Percentiles rank a stretch among this genome's conserved stretches.
phyloP scores from a whole-genome alignment of 2,797 vertebrate genomes.

The Loriculus beryllinus region DNA sequence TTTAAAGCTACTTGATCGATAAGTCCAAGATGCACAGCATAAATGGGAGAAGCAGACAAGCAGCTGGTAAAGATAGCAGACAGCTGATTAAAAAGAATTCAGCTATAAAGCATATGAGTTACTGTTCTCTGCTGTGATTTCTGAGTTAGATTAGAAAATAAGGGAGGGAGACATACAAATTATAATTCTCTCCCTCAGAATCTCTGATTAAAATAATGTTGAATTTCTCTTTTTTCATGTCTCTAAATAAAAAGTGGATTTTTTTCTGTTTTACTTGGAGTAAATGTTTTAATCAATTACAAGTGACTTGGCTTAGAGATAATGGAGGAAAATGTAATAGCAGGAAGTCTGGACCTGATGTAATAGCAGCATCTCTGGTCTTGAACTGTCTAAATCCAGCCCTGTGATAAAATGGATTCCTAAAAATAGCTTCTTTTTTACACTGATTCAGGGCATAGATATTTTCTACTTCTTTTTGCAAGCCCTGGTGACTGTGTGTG shows the following conservation, averaged over 20 bases:
- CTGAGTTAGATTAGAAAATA: neutral
- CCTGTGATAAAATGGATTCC: neutral
- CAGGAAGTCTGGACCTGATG: neutral
- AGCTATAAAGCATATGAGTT: constrained; percentile 7
- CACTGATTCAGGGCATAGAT: fast-evolving
- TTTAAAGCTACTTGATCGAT: constrained; percentile 41
- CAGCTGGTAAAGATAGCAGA: constrained; percentile 16
- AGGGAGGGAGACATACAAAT: neutral
- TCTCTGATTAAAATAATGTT: neutral
- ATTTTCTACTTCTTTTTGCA: neutral
- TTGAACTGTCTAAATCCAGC: neutral
- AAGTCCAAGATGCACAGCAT: neutral
- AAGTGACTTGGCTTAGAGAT: neutral
- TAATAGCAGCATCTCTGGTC: neutral
- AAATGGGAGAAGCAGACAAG: constrained; percentile 32
- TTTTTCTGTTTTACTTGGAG: neutral
- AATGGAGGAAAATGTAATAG: neutral
- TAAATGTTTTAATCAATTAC: neutral
- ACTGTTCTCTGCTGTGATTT: neutral
- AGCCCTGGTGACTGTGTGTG: neutral
- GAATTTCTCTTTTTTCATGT: neutral
- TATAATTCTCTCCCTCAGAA: neutral
- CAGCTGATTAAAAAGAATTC: constrained; percentile 21
- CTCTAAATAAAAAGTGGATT: neutral
- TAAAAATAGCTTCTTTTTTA: neutral